Conservation (phyloP, 2,797 vertebrate species). For the Gymnoscopelus microlampas region DNA sequence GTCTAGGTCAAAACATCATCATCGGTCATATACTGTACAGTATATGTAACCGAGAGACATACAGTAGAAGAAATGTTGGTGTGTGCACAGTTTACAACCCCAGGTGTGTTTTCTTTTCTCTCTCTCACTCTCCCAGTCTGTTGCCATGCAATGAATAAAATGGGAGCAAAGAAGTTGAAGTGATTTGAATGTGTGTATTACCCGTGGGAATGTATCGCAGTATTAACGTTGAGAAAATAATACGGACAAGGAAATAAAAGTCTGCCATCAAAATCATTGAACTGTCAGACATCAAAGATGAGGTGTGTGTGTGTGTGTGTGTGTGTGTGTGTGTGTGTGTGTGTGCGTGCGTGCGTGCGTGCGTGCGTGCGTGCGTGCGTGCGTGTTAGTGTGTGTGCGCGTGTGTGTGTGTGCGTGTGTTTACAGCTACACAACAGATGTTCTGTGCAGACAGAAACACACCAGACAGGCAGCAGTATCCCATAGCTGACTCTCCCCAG, state of each 20-base stretch:
- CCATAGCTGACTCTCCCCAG: constrained; percentile 65
- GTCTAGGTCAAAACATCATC: too few species aligned
- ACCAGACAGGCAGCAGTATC: constrained; percentile 62
- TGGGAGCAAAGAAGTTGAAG: too few species aligned
- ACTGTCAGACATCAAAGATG: constrained; percentile 57
- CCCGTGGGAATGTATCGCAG: neutral
- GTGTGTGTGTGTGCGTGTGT: neutral
- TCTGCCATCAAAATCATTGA: constrained; percentile 50
- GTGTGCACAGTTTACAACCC: too few species aligned
- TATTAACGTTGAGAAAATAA: constrained; percentile 36
- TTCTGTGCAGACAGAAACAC: constrained; percentile 51
- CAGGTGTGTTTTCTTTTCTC: too few species aligned
- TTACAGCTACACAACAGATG: constrained; percentile 56
- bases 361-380: neutral
- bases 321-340: neutral
- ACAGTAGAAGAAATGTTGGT: too few species aligned
- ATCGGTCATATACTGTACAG: too few species aligned
- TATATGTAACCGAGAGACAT: too few species aligned
- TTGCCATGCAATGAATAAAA: too few species aligned
- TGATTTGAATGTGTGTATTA: too few species aligned
- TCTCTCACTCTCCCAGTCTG: too few species aligned
- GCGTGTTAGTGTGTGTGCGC: constrained; percentile 3
- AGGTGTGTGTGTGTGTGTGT: neutral
- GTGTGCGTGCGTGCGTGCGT: neutral
- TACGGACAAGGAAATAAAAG: constrained; percentile 39